These are phyloP conservation scores for Xiphydria camelus DNA, from an alignment of 2,888 invertebrate genomes.

Conservation along the genomic window DNA sequence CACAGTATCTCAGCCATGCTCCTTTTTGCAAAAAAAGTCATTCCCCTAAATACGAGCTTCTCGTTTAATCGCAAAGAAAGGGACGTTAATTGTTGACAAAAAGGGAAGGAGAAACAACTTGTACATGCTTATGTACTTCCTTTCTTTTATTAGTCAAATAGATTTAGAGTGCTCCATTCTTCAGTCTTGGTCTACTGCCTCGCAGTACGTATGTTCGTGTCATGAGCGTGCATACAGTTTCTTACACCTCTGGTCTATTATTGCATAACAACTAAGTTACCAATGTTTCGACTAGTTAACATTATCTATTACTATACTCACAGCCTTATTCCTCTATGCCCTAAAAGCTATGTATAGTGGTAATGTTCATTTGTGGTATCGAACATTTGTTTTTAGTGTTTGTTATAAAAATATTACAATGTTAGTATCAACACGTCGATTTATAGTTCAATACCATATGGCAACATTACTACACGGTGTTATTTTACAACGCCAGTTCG, in stretches of 20 bases:
- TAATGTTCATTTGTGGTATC: slow-evolving; percentile 19
- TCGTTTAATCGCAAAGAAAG: too few species aligned
- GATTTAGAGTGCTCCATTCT: slow-evolving; percentile 25
- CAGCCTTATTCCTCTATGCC: slow-evolving; percentile 36
- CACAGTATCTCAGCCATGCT: too few species aligned
- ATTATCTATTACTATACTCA: slow-evolving; percentile 24
- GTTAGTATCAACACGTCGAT: neutral
- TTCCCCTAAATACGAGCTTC: too few species aligned
- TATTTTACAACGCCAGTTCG: too few species aligned
- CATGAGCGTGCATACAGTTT: slow-evolving; percentile 29
- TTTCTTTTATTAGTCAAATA: slow-evolving; percentile 30
- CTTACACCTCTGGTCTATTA: slow-evolving; percentile 29
- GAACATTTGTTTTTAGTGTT: neutral
- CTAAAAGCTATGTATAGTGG: slow-evolving; percentile 24
- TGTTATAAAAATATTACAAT: neutral
- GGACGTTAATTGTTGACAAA: too few species aligned
- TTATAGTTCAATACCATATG: neutral
- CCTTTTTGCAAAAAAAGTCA: too few species aligned
- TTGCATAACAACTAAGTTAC: slow-evolving; percentile 18
- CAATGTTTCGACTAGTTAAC: slow-evolving; percentile 11
- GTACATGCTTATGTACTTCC: too few species aligned
- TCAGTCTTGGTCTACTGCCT: slow-evolving; percentile 33
- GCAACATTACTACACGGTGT: neutral
- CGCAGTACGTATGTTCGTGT: slow-evolving; percentile 27
- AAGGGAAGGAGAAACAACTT: too few species aligned